Evolutionary conservation across 2,113 vertebrate genomes (phyloP).

Genomic region (Neoarius graeffei): DNA sequence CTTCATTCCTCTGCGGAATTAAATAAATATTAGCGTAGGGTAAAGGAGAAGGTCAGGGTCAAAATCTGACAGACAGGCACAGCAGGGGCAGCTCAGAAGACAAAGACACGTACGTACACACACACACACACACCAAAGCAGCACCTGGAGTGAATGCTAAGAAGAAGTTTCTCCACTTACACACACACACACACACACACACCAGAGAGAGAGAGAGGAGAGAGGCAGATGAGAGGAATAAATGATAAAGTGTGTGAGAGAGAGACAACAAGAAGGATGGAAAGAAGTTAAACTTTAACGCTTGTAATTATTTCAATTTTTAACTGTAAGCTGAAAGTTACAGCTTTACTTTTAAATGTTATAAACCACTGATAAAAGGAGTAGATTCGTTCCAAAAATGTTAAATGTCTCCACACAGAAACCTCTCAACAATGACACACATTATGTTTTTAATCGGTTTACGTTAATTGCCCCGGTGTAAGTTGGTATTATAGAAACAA

Average conservation of each 20-base stretch:
- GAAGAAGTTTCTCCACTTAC: constrained; percentile 3
- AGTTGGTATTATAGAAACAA: no score
- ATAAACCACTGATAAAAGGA: not conserved
- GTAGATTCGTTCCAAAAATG: not conserved
- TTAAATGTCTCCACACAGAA: not conserved
- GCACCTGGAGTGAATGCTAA: constrained; percentile 33
- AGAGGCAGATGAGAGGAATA: not conserved
- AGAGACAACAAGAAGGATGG: not conserved
- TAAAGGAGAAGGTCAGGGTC: constrained; percentile 46
- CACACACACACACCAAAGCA: constrained; percentile 38
- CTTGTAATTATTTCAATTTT: not conserved
- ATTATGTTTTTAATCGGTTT: not conserved
- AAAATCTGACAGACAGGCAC: constrained; percentile 49
- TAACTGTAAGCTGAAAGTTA: not conserved
- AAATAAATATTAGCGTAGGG: constrained; percentile 57
- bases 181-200: not conserved
- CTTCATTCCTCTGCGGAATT: constrained; percentile 32
- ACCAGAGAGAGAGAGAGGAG: constrained; percentile 19
- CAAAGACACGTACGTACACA: constrained; percentile 36
- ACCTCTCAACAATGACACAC: not conserved
- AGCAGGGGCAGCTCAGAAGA: constrained; percentile 13
- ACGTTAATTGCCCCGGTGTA: no score
- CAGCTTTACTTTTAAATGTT: not conserved
- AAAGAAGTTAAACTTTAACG: not conserved
- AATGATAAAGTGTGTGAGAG: not conserved